Conservation (phyloP, 2,113 vertebrate genomes). For the Amazona vittata region DNA sequence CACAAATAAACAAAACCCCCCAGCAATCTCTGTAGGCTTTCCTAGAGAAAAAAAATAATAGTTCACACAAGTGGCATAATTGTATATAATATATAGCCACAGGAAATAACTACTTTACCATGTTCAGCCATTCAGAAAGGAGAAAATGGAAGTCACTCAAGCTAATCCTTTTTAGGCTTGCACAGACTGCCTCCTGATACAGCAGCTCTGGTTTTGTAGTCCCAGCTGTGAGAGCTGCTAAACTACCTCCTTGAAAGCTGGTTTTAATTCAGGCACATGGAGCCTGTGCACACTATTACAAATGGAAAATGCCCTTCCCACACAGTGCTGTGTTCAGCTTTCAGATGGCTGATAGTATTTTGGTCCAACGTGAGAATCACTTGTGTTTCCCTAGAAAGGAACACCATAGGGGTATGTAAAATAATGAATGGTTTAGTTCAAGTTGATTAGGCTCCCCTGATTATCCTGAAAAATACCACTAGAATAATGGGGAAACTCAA, state of each 20-base stretch:
- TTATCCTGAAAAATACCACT: neutral
- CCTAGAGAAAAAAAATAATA: neutral
- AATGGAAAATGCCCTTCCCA: neutral
- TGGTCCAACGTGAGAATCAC: neutral
- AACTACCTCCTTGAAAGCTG: neutral
- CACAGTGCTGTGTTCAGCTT: neutral
- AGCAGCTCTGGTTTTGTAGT: neutral
- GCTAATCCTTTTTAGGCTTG: conserved; percentile 21
- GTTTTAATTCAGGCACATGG: neutral
- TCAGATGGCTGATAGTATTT: neutral
- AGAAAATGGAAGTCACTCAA: conserved; percentile 52
- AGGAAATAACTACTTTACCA: conserved; percentile 40
- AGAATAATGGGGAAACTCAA: neutral
- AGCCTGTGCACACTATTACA: neutral
- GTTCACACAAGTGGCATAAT: conserved; percentile 33
- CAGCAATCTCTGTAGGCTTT: neutral
- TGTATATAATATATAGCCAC: conserved; percentile 43
- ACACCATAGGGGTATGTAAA: neutral
- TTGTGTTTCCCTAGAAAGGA: neutral
- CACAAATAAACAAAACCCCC: neutral
- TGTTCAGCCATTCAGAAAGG: conserved; percentile 37
- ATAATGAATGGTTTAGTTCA: neutral
- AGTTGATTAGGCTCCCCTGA: neutral
- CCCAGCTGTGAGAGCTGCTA: neutral
- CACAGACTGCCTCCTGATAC: neutral